These are phyloP conservation scores for Dolichotis patagonum DNA, from an alignment of 2,113 vertebrate genomes.

Conservation along the genomic window DNA sequence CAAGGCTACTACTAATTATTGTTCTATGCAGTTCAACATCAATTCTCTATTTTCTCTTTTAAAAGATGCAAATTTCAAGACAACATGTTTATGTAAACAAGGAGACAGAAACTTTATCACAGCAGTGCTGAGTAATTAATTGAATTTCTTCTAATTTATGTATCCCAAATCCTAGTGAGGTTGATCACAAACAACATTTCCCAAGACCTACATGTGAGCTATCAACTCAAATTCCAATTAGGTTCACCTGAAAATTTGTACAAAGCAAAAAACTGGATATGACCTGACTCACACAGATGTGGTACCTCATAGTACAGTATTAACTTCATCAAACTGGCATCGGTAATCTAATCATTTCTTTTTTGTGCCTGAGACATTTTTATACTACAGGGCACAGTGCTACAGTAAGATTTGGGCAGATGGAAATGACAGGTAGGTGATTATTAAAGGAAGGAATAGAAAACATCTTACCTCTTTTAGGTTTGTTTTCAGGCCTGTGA, in stretches of 20 bases:
- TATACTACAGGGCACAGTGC: neutral
- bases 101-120: neutral
- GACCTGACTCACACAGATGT: neutral
- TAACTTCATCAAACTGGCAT: neutral
- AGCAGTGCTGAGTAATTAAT: neutral
- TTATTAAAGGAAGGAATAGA: neutral
- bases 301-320: neutral
- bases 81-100: neutral
- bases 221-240: neutral
- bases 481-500: neutral
- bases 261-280: neutral
- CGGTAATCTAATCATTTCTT: neutral
- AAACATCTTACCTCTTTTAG: neutral
- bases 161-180: neutral
- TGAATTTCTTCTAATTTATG: neutral
- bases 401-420: neutral
- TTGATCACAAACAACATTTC: neutral
- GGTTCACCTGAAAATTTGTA: neutral
- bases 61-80: neutral
- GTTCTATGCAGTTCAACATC: neutral
- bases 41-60: neutral
- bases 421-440: neutral
- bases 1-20: neutral
- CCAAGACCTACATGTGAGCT: neutral
- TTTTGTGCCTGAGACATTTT: neutral